These are phyloP conservation scores for Drosophila ochracea DNA, from an alignment of 2,888 invertebrate genomes.

Conservation along the genomic window DNA sequence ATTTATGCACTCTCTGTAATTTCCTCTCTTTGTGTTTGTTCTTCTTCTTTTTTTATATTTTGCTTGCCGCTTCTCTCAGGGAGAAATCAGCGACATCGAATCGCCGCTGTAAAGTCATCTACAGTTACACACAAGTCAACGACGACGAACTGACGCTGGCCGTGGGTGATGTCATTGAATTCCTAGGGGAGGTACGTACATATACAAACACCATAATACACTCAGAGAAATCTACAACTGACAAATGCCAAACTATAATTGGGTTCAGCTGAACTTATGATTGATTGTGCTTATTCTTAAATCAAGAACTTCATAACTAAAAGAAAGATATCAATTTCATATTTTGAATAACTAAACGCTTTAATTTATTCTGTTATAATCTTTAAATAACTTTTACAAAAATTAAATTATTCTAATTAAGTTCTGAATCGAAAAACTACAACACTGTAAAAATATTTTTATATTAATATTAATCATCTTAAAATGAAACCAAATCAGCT, in stretches of 20 bases:
- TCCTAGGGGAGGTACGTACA: constrained; percentile 91
- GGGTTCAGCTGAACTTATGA: neutral
- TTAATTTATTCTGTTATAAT: neutral
- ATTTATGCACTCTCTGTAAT: constrained; percentile 32
- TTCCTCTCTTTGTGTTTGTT: constrained; percentile 7
- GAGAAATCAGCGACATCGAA: constrained; percentile 85
- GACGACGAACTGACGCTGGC: constrained; percentile 95
- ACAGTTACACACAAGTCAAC: constrained; percentile 96
- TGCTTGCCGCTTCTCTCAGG: constrained; percentile 66
- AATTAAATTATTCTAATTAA: neutral
- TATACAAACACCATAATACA: constrained; percentile 10
- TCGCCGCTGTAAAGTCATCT: constrained; percentile 93
- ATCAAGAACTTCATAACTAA: neutral
- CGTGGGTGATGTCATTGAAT: constrained; percentile 95
- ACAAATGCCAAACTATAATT: neutral
- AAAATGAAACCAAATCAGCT: neutral
- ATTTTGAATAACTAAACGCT: neutral
- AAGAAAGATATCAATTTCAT: neutral
- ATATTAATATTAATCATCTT: neutral
- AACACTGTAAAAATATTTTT: neutral
- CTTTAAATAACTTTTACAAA: neutral
- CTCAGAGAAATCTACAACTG: neutral
- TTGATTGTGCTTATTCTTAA: neutral
- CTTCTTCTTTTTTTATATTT: neutral
- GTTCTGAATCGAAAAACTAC: neutral